Evolutionary conservation across 2,797 vertebrate species (phyloP).

Genomic region (Poeciliopsis infans): DNA sequence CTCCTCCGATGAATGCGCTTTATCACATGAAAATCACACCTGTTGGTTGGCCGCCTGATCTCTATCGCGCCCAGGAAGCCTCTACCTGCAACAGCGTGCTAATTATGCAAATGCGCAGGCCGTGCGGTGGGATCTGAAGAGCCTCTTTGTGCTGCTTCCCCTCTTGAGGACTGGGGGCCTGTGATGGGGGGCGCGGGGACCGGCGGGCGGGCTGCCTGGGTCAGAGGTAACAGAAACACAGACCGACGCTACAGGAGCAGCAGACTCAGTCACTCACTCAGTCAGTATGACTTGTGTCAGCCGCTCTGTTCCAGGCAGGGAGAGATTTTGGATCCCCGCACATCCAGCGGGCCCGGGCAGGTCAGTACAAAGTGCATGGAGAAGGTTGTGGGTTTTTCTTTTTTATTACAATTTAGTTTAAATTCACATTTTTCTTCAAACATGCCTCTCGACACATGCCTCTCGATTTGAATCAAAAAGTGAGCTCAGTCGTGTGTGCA

Average conservation of each 20-base stretch:
- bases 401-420: not conserved
- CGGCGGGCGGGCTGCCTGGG: not conserved
- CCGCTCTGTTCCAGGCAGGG: constrained; percentile 37
- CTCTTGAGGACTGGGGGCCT: constrained; percentile 36
- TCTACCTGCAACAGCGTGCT: constrained; percentile 55
- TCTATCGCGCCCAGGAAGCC: constrained; percentile 10
- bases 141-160: constrained; percentile 66
- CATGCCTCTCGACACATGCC: too few relatives aligned
- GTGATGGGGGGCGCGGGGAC: not conserved
- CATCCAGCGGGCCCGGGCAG: constrained; percentile 29
- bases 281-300: constrained; percentile 30
- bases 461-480: not conserved
- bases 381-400: not conserved
- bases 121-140: constrained; percentile 57
- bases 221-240: constrained; percentile 42
- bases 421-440: not conserved
- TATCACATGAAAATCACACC: constrained; percentile 53
- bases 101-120: constrained; percentile 67
- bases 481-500: not conserved
- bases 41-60: constrained; percentile 41
- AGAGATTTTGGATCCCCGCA: constrained; percentile 41
- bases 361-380: constrained; percentile 40
- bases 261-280: too few relatives aligned
- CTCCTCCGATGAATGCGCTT: constrained; percentile 5
- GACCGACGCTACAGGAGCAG: not conserved